Percentiles rank a stretch among this genome's conserved stretches.
These are phyloP conservation scores for Odontamblyopus rebecca DNA, from an alignment of 2,797 vertebrate genomes.

Conservation along the genomic window DNA sequence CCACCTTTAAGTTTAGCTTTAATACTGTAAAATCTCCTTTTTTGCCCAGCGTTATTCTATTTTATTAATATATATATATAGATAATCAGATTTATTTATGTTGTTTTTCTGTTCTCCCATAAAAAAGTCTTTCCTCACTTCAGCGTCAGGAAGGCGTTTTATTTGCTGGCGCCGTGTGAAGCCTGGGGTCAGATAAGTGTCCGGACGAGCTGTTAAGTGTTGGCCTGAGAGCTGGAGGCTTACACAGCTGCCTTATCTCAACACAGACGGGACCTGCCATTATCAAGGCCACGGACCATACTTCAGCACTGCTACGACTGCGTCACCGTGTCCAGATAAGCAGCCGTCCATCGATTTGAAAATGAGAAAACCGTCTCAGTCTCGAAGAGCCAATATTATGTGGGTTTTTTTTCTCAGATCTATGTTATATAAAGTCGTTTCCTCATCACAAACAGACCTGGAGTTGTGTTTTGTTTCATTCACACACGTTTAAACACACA, in stretches of 20 bases:
- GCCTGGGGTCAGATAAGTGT: constrained; percentile 44
- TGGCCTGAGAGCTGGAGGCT: constrained; percentile 47
- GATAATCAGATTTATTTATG: background rate
- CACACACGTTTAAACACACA: too few relatives aligned
- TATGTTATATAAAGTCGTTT: too few relatives aligned
- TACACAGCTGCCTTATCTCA: constrained; percentile 52
- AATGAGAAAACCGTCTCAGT: background rate
- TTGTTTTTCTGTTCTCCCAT: background rate
- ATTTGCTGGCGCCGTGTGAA: constrained; percentile 46
- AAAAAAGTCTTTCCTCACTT: background rate
- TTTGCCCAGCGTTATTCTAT: background rate
- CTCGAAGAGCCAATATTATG: too few relatives aligned
- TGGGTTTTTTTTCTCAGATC: too few relatives aligned
- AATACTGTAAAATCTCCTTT: background rate
- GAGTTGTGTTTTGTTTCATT: too few relatives aligned
- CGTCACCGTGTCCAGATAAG: background rate
- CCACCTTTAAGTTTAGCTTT: background rate
- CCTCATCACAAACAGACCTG: too few relatives aligned
- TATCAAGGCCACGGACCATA: constrained; percentile 63
- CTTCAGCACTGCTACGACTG: constrained; percentile 63
- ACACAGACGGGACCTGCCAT: constrained; percentile 56
- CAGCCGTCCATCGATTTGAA: background rate
- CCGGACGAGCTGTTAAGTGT: constrained; percentile 29
- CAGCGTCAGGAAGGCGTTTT: background rate
- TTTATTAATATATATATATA: too few relatives aligned